Conservation (phyloP, 2,888 invertebrate genomes). For the Meghimatium bilineatum region DNA sequence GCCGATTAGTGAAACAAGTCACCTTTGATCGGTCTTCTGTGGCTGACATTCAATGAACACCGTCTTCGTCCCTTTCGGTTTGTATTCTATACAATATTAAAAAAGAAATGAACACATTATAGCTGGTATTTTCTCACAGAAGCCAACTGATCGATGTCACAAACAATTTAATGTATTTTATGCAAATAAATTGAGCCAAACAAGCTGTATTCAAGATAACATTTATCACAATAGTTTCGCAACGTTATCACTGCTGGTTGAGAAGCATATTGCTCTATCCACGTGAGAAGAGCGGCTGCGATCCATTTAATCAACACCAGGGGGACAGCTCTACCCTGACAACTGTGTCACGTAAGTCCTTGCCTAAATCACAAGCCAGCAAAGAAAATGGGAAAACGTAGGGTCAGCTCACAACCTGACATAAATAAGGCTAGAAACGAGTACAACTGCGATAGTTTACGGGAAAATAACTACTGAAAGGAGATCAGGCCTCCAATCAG, state of each 20-base stretch:
- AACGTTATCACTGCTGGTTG: slow-evolving; percentile 16
- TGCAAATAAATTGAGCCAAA: slow-evolving; percentile 21
- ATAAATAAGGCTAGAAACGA: slow-evolving; percentile 30
- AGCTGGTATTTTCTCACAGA: background rate
- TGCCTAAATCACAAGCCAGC: slow-evolving; percentile 3
- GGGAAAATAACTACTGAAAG: slow-evolving; percentile 31
- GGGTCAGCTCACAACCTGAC: slow-evolving; percentile 11
- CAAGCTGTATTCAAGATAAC: slow-evolving; percentile 27
- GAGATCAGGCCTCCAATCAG: slow-evolving; percentile 10
- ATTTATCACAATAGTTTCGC: slow-evolving; percentile 28
- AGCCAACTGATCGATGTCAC: background rate
- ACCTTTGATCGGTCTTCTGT: background rate
- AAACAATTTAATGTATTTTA: slow-evolving; percentile 36
- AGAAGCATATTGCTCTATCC: slow-evolving; percentile 17
- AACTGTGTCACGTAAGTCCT: slow-evolving; percentile 10
- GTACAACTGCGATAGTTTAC: slow-evolving; percentile 20
- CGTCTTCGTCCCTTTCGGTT: background rate
- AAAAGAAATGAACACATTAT: background rate
- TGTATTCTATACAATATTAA: background rate
- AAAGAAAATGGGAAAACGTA: background rate
- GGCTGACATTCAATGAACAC: background rate
- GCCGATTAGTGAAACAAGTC: background rate
- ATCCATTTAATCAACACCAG: slow-evolving; percentile 23
- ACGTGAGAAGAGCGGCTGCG: slow-evolving; percentile 27
- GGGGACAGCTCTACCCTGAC: slow-evolving; percentile 2